Base-by-base conservation (phyloP, 1,140 invertebrate genomes). In the Eumaeus atala region DNA sequence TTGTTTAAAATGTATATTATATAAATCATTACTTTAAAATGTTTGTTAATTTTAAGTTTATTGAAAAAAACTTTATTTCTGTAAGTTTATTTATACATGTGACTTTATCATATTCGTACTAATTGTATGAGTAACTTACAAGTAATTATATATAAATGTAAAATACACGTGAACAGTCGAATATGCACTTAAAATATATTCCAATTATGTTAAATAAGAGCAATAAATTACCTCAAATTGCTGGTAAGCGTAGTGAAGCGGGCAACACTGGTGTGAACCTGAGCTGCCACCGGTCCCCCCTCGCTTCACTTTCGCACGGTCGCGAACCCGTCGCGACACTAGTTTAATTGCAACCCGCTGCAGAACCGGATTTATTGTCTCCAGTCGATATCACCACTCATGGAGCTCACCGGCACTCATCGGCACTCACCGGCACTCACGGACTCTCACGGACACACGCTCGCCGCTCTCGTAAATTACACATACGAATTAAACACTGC, bases 311-410 rank as follows among this genome's bases (percentile, higher is more conserved):
- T 85, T 85, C 82, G 79, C 82, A 81, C 77, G 79, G 75, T 74
- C 73, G 78, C 79, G 77, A 80, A 75, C 73, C 72, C 70, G 78
- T 62, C 75, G 80, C 80, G 80, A 81, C 82, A 82, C 82, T 81
- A 77, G 72, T 83, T 80, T 82, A 85, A 85, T 85, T 85, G 82
- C 82, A 80, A 71, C 38, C 72, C 68, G 73, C 74, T 81, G 79
- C 79, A 78, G 68, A 71, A 85, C 79, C 82, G 82, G 79, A 80
- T 82, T 82, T 78, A 85, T 85, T 82, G 82, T 81, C 77, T 75
- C 67, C 67, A 67, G 62, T 72, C 74, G 72, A 74, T 79, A 76
- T 77, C 77, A 68, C 66, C 75, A 63, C 70, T 68, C 70, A 77
- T 70, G 72, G 67, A 70, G 66, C 66, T 64, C 62, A 61, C 58